Percentiles rank a stretch among this genome's conserved stretches.
Evolutionary conservation across 2,797 vertebrate genomes (phyloP).

Genomic region (Clarias laeviceps): DNA sequence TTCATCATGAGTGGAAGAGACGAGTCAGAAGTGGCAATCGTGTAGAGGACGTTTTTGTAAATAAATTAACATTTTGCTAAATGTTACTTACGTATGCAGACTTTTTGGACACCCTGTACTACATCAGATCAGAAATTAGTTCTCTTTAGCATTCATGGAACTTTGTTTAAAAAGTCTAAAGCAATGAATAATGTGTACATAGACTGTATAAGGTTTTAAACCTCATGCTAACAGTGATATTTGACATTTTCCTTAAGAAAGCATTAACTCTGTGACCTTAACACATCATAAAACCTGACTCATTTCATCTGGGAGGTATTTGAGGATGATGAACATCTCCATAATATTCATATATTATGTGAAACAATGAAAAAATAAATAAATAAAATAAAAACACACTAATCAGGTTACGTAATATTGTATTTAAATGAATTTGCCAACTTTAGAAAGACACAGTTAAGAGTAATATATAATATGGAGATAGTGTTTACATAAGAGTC

Average conservation of each 20-base stretch:
- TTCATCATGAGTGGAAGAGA: too few species aligned
- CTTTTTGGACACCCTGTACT: neutral
- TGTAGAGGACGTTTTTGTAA: too few species aligned
- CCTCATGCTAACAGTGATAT: neutral
- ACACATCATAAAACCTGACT: slow-evolving; percentile 4
- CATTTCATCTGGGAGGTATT: neutral
- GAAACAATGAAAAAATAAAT: neutral
- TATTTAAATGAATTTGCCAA: neutral
- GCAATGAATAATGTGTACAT: neutral
- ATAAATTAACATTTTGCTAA: too few species aligned
- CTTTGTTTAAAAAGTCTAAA: neutral
- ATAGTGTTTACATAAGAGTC: neutral
- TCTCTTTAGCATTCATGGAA: neutral
- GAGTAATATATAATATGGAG: neutral
- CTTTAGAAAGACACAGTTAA: neutral
- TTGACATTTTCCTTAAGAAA: slow-evolving; percentile 4
- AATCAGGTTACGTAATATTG: neutral
- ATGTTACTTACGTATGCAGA: too few species aligned
- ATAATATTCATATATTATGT: neutral
- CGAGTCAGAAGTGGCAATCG: too few species aligned
- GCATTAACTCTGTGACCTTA: slow-evolving; percentile 1
- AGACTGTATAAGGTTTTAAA: neutral
- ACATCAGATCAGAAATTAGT: neutral
- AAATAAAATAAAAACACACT: neutral
- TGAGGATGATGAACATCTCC: neutral